These are phyloP conservation scores for Saccopteryx bilineata DNA, from an alignment of 2,113 vertebrate genomes.

Conservation along the genomic window DNA sequence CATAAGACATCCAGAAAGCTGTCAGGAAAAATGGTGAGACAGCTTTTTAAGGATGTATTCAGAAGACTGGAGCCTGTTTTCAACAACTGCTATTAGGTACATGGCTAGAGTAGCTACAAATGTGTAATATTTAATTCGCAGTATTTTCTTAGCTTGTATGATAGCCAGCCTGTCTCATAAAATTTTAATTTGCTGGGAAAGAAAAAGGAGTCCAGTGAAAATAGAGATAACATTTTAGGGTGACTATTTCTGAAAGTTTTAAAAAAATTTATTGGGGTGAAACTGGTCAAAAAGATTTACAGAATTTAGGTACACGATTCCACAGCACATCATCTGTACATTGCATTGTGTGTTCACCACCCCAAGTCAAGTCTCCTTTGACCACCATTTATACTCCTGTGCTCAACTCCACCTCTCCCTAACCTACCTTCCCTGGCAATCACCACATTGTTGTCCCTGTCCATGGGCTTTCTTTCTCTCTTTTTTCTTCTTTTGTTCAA, in stretches of 20 bases:
- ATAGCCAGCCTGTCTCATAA: not conserved
- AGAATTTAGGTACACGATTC: too few species aligned
- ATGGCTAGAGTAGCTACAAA: not conserved
- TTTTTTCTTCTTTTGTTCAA: too few species aligned
- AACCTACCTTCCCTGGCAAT: too few species aligned
- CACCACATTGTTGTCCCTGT: too few species aligned
- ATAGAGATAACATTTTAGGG: not conserved
- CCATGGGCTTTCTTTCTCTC: too few species aligned
- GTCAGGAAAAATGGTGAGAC: conserved; percentile 7
- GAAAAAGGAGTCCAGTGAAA: conserved; percentile 49
- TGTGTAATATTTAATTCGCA: not conserved
- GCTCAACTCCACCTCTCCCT: too few species aligned
- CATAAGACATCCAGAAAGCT: conserved; percentile 53
- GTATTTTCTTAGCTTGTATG: not conserved
- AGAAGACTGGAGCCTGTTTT: not conserved
- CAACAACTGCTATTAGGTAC: not conserved
- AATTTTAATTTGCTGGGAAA: conserved; percentile 47
- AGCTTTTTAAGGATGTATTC: not conserved
- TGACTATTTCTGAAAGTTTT: not conserved
- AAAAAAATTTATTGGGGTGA: too few species aligned
- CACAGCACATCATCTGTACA: too few species aligned
- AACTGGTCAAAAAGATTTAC: too few species aligned
- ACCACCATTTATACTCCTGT: too few species aligned
- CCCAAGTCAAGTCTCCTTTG: too few species aligned
- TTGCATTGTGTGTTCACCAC: too few species aligned